Percentiles rank a stretch among this genome's conserved stretches.
Conservation (phyloP, 2,888 invertebrate species). For the Diplazon laetatorius region DNA sequence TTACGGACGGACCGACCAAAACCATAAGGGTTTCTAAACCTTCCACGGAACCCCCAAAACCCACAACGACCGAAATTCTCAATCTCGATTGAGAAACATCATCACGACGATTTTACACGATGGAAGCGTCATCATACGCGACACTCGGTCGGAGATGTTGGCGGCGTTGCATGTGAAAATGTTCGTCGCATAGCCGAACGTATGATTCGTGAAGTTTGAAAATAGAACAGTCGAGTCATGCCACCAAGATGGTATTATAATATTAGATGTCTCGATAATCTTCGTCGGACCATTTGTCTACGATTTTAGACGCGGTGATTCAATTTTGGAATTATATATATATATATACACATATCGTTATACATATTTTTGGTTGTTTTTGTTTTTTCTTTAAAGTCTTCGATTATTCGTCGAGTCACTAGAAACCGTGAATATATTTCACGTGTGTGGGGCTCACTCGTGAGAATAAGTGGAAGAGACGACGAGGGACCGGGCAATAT, state of each 20-base stretch:
- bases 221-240: slow-evolving; percentile 63
- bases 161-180: slow-evolving; percentile 36
- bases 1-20: no score
- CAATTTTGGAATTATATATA: slow-evolving; percentile 54
- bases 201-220: slow-evolving; percentile 54
- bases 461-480: background rate
- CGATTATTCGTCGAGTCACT: background rate
- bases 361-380: background rate
- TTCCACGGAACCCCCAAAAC: no score
- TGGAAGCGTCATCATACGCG: slow-evolving; percentile 4
- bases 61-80: no score
- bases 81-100: no score
- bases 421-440: background rate
- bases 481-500: slow-evolving; percentile 12
- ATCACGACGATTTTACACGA: background rate
- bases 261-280: slow-evolving; percentile 59
- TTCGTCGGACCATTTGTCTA: slow-evolving; percentile 55
- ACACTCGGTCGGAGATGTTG: slow-evolving; percentile 28
- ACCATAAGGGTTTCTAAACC: no score
- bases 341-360: no score
- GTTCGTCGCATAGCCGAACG: slow-evolving; percentile 15
- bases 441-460: background rate
- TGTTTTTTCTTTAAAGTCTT: background rate
- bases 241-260: slow-evolving; percentile 57
- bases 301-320: slow-evolving; percentile 57